Conservation (phyloP, 2,888 invertebrate genomes). For the Lasioglossum pauxillum region DNA sequence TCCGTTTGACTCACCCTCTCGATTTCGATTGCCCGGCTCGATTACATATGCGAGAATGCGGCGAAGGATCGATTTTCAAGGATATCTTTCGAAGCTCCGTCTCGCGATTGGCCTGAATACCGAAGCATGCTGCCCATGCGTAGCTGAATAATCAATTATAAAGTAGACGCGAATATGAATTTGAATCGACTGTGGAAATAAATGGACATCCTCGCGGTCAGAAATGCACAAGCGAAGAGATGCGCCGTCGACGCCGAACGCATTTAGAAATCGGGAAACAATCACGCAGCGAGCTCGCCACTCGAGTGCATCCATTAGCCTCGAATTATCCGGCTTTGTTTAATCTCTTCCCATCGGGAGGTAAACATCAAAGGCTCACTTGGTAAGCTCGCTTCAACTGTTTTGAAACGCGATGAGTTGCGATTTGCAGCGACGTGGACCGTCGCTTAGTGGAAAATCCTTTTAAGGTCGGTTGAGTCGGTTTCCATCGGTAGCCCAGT, state of each 20-base stretch:
- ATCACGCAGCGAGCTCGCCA: background rate
- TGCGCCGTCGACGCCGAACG: background rate
- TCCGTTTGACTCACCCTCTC: conserved; percentile 7
- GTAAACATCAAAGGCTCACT: background rate
- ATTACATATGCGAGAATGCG: background rate
- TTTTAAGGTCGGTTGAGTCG: background rate
- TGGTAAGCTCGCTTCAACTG: background rate
- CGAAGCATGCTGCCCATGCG: background rate
- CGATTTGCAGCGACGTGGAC: background rate
- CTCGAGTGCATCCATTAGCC: conserved; percentile 8
- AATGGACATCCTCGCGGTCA: background rate
- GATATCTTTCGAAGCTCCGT: background rate
- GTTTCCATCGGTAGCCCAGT: background rate
- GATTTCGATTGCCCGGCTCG: background rate
- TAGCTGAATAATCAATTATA: background rate
- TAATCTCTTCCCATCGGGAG: background rate
- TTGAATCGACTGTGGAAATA: background rate
- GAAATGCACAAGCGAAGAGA: background rate
- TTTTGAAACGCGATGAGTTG: background rate
- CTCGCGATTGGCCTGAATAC: conserved; percentile 3
- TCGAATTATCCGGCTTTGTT: background rate
- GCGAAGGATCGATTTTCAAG: background rate
- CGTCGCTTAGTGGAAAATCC: background rate
- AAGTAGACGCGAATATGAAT: background rate
- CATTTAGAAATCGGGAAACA: background rate